Conservation (phyloP, 2,113 vertebrate genomes). For the Pomatorhinus ruficollis region DNA sequence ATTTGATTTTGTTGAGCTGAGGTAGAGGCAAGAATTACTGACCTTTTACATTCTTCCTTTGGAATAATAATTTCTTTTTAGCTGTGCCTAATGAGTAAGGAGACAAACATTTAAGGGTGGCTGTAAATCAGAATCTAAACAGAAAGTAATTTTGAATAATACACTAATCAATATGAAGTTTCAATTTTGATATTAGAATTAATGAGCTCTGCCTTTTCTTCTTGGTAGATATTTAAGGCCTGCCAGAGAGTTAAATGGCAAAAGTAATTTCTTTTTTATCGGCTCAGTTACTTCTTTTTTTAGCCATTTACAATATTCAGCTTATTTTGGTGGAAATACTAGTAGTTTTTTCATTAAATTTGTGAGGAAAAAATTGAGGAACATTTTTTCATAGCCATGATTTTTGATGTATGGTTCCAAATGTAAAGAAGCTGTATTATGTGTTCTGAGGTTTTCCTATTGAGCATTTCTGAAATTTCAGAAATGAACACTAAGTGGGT, state of each 20-base stretch:
- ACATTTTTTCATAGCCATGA: not conserved
- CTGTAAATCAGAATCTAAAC: not conserved
- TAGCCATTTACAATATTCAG: not conserved
- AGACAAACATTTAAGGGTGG: not conserved
- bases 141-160: not conserved
- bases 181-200: not conserved
- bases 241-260: not conserved
- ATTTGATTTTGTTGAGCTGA: not conserved
- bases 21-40: not conserved
- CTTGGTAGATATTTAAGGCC: not conserved
- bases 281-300: not conserved
- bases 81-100: not conserved
- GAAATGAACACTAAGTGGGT: constrained; percentile 65
- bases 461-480: constrained; percentile 73
- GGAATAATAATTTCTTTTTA: not conserved
- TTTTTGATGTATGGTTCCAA: constrained; percentile 67
- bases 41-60: not conserved
- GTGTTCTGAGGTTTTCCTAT: constrained; percentile 63
- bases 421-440: constrained; percentile 56
- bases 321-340: constrained; percentile 7
- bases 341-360: not conserved
- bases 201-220: not conserved
- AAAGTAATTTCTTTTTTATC: not conserved
- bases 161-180: not conserved
- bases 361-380: not conserved